Conservation (phyloP, 2,113 vertebrate genomes). For the Rhinichthys klamathensis region DNA sequence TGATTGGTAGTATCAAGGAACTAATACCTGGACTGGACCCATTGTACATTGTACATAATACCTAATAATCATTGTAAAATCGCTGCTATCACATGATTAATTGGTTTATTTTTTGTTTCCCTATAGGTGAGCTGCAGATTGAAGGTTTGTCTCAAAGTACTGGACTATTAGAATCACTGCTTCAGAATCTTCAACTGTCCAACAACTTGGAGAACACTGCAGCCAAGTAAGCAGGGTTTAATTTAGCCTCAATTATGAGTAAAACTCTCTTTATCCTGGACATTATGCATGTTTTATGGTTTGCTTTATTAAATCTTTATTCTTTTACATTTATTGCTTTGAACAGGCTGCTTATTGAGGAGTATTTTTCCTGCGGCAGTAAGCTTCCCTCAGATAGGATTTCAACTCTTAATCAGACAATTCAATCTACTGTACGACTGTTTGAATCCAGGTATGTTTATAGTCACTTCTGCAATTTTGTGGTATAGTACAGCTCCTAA, state of each 20-base stretch:
- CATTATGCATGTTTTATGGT: background rate
- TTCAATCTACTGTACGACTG: constrained; percentile 86
- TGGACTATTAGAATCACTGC: constrained; percentile 79
- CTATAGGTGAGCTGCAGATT: constrained; percentile 68
- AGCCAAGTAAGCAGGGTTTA: constrained; percentile 75
- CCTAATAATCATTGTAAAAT: background rate
- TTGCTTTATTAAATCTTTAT: background rate
- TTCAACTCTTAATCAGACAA: constrained; percentile 71
- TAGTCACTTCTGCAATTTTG: background rate
- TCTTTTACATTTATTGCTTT: background rate
- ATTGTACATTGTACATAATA: background rate
- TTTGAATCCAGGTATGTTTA: constrained; percentile 87
- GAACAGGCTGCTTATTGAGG: constrained; percentile 79
- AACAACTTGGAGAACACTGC: constrained; percentile 77
- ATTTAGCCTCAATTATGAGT: background rate
- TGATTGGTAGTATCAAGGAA: no score
- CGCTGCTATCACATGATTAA: background rate
- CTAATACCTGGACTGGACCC: background rate
- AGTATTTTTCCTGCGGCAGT: constrained; percentile 78
- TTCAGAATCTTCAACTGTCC: constrained; percentile 79
- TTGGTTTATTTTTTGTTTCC: background rate
- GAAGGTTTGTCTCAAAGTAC: constrained; percentile 58
- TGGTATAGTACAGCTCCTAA: background rate
- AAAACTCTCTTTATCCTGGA: background rate
- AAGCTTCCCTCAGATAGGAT: constrained; percentile 66